Base-by-base conservation (phyloP, 1,140 invertebrate species). In the Drosophila murphyi region DNA sequence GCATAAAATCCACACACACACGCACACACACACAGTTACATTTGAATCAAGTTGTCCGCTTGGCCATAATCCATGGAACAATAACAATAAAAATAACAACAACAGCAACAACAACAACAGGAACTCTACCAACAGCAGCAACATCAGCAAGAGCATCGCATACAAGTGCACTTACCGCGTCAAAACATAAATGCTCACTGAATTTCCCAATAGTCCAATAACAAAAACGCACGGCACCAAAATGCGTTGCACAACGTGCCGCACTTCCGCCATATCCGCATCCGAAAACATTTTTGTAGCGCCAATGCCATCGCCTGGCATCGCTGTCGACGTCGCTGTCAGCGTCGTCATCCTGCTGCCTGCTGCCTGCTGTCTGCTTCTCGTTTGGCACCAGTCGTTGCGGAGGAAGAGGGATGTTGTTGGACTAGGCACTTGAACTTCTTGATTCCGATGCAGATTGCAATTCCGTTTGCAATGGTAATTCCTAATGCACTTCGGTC, bases 101-200 rank as follows among this genome's bases (percentile, higher is more conserved):
- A 68, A 45, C 54, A 60, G 20, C 47, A 69, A 50, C 55, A 62
- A 32, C 41, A 41, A 41, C 28, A 51, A 48, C 45, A 50, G 2
- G 69, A 65, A 12, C 28, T 31, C n/a, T 37, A 51, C n/a, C 47
- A 48, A 51, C 37, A 57, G 45, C 51, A 69, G 48, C 54, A 41
- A 32, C 45, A 65, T 39, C 48, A 50, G 31, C 47, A 52, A 48
- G 31, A 64, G 57, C 73, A 69, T 47, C 32, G 74, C 45, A 81
- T 74, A 81, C 72, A 88, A 88, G 83, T 88, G 75, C 67, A 90
- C 91, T 92, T 87, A 94, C 93, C 96, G 93, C 71, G 95, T 96
- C 62, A 97, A 93, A 59, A 97, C 96, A 76, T 96, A 94, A 61
- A 97, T 95, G 41, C 96, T 96, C 39, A 96, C 92, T 39, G 94